These are phyloP conservation scores for Frankliniella intonsa DNA, from an alignment of 2,888 invertebrate genomes.

Conservation along the genomic window DNA sequence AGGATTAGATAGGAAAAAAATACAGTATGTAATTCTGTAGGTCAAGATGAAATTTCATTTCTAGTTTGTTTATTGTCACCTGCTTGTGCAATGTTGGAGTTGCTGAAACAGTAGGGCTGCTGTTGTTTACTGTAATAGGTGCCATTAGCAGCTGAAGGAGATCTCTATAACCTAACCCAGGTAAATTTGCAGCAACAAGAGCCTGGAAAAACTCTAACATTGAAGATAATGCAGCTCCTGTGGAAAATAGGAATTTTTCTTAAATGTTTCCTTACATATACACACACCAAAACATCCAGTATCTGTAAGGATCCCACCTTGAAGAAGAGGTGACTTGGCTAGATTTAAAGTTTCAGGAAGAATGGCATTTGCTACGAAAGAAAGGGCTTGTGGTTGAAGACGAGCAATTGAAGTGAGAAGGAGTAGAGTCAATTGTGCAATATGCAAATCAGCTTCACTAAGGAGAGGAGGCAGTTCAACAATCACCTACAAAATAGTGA, in stretches of 20 bases:
- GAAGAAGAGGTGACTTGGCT: constrained; percentile 85
- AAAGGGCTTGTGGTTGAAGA: constrained; percentile 71
- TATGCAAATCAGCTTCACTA: constrained; percentile 91
- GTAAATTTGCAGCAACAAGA: constrained; percentile 76
- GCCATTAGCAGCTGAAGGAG: constrained; percentile 71
- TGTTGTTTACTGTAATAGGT: constrained; percentile 54
- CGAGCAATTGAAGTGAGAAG: constrained; percentile 77
- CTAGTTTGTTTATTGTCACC: constrained; percentile 37
- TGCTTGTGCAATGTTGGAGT: constrained; percentile 54
- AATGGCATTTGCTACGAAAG: constrained; percentile 67
- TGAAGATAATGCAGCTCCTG: constrained; percentile 83
- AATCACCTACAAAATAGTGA: constrained; percentile 61
- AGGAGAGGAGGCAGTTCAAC: constrained; percentile 86
- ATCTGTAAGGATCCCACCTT: constrained; percentile 54
- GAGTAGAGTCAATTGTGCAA: constrained; percentile 85
- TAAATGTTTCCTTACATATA: constrained; percentile 6
- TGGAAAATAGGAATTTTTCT: constrained; percentile 28
- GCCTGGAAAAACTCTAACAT: constrained; percentile 90
- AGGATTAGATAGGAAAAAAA: background rate
- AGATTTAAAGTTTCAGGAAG: constrained; percentile 80
- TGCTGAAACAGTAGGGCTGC: constrained; percentile 36
- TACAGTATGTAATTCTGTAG: background rate
- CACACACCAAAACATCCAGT: background rate
- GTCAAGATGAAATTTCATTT: too few species aligned
- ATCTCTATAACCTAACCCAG: constrained; percentile 75